Conservation (phyloP, 2,113 vertebrate species). For the Phoxinus phoxinus region DNA sequence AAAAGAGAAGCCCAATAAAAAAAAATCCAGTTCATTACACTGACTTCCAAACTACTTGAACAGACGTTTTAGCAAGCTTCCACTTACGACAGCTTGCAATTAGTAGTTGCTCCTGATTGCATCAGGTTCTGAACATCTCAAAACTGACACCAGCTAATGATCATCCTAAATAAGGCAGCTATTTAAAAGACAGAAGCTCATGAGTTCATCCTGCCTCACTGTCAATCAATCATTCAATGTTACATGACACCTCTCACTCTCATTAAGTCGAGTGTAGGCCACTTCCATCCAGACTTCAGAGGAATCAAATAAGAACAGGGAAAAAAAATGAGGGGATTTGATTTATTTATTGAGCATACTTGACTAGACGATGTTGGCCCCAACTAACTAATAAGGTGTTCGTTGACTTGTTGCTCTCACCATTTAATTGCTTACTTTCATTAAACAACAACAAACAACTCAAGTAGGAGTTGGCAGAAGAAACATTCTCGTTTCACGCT, state of each 20-base stretch:
- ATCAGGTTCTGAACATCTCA: conserved; percentile 60
- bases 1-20: conserved; percentile 7
- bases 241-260: conserved; percentile 47
- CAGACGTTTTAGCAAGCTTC: conserved; percentile 33
- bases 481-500: conserved; percentile 16
- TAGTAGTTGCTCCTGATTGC: conserved; percentile 61
- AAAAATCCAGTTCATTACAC: conserved; percentile 44
- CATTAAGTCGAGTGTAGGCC: conserved; percentile 44
- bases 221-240: conserved; percentile 24
- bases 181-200: conserved; percentile 42
- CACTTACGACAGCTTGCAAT: conserved; percentile 48
- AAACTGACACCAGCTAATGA: conserved; percentile 52
- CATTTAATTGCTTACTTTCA: conserved; percentile 1
- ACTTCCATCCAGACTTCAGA: conserved; percentile 25
- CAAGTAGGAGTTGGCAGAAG: not conserved
- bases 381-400: conserved; percentile 28
- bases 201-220: conserved; percentile 32
- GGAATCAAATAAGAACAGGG: not conserved
- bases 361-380: not conserved
- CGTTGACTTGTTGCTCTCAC: conserved; percentile 4
- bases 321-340: not conserved
- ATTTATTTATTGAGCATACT: conserved; percentile 18
- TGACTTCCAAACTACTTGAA: conserved; percentile 31
- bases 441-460: conserved; percentile 12
- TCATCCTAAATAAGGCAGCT: conserved; percentile 54